Conservation (phyloP, 1,140 invertebrate species). For the Sminthurides bifidus region DNA sequence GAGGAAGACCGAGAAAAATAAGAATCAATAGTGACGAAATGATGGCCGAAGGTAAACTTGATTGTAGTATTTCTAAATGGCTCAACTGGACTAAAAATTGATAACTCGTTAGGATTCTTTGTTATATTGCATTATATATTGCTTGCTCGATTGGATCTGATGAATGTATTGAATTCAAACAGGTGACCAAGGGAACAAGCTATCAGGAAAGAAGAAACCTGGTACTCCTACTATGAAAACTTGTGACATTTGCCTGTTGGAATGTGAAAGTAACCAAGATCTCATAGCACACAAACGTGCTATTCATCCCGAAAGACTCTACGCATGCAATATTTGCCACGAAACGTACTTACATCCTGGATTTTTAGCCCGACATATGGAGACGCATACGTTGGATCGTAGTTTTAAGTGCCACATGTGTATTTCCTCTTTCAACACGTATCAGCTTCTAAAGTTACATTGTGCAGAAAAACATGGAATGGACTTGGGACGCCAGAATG, state of each 20-base stretch:
- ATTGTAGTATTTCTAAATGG: neutral
- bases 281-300: neutral
- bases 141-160: neutral
- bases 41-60: neutral
- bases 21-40: neutral
- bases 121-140: neutral
- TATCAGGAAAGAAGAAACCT: neutral
- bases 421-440: conserved; percentile 7
- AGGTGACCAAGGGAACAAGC: neutral
- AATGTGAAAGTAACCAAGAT: neutral
- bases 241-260: neutral
- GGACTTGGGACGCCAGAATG: neutral
- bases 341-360: conserved; percentile 1
- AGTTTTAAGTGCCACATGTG: neutral
- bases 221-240: neutral
- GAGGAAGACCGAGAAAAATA: conserved; percentile 3
- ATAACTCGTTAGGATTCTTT: neutral
- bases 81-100: neutral
- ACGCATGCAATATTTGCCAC: neutral
- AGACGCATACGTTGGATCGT: neutral
- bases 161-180: neutral
- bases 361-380: conserved; percentile 3
- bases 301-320: neutral
- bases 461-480: neutral
- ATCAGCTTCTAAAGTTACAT: neutral